Base-by-base conservation (phyloP, 2,888 invertebrate genomes). In the Ophion slaviceki region DNA sequence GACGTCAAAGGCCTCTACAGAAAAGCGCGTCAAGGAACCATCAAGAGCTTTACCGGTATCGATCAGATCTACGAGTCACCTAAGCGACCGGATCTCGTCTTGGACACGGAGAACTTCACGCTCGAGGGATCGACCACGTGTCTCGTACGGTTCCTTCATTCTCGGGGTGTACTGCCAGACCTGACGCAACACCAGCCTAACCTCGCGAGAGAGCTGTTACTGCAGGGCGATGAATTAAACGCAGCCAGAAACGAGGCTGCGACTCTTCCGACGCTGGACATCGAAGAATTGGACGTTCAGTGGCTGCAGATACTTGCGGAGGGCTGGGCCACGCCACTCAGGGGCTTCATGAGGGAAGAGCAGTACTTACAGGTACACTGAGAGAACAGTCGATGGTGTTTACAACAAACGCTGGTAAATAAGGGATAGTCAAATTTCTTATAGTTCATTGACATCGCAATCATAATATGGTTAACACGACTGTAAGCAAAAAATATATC, bases 1-100 rank as follows among this genome's bases (percentile, higher is more conserved):
- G 99, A 99, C 93, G 98, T 98, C 0, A 99, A 99, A 93, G 99
- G 99, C 0, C 95, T 99, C 17, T 99, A 99, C 94, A 98, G 98
- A 94, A 99, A 99, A 94, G 99, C 99, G 0, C 96, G 99, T 85
- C 97, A 97, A 86, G 99, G 99, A 77, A 95, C 96, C 79, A 99
- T 99, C 87, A 95, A 96, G 94, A 96, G 97, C 2, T 97, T 97
- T 91, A 97, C 97, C 5, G 99, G 99, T 53, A 98, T 99, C 86
- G 99, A 99, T 90, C 98, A 98, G 89, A 96, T 95, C 8, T 99
- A 99, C 94, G 98, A 99, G 93, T 95, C 95, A 17, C 99, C 99
- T 0, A 96, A 96, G 87, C 95, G 96, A 17, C 98, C 99, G 0
- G 98, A 99, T 91, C 94, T 99, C 83, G 95, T 97, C 32, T 95